These are phyloP conservation scores for Embiotoca jacksoni DNA, from an alignment of 2,113 vertebrate genomes.

Conservation along the genomic window DNA sequence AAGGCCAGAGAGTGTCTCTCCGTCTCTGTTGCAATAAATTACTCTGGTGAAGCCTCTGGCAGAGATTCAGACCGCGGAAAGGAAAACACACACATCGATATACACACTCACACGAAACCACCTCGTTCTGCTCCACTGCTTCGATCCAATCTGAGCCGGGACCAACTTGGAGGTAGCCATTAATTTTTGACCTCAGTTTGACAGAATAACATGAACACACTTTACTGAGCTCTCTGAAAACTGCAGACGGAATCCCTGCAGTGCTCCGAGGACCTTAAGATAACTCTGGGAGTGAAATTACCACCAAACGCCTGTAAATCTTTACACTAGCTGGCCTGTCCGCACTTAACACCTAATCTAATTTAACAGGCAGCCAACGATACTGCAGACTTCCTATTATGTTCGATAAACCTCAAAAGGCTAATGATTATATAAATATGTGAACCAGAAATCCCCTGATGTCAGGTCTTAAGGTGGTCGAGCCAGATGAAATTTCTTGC, in stretches of 20 bases:
- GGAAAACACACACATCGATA: constrained; percentile 25
- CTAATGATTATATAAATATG: neutral
- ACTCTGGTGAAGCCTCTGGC: constrained; percentile 45
- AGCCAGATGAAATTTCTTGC: no score
- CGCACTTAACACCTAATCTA: constrained; percentile 4
- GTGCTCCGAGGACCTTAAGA: constrained; percentile 1
- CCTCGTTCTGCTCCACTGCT: constrained; percentile 44
- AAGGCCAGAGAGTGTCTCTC: constrained; percentile 16
- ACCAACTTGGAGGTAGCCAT: constrained; percentile 35
- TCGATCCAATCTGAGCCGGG: constrained; percentile 49
- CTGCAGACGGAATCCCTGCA: constrained; percentile 14
- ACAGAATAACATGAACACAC: constrained; percentile 35
- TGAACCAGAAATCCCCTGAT: neutral
- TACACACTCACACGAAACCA: constrained; percentile 1
- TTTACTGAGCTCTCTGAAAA: constrained; percentile 12
- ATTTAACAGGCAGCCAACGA: constrained; percentile 32
- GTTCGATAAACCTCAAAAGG: constrained; percentile 8
- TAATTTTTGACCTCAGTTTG: constrained; percentile 51
- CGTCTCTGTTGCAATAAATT: constrained; percentile 55
- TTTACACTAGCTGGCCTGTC: constrained; percentile 8
- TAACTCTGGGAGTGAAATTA: constrained; percentile 28
- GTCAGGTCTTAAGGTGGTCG: neutral
- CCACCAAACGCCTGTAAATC: constrained; percentile 19
- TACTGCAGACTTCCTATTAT: constrained; percentile 4
- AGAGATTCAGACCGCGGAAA: constrained; percentile 19